phyloP scores from a whole-genome alignment of 2,797 vertebrate species.

The Ctenopoma multispine region DNA sequence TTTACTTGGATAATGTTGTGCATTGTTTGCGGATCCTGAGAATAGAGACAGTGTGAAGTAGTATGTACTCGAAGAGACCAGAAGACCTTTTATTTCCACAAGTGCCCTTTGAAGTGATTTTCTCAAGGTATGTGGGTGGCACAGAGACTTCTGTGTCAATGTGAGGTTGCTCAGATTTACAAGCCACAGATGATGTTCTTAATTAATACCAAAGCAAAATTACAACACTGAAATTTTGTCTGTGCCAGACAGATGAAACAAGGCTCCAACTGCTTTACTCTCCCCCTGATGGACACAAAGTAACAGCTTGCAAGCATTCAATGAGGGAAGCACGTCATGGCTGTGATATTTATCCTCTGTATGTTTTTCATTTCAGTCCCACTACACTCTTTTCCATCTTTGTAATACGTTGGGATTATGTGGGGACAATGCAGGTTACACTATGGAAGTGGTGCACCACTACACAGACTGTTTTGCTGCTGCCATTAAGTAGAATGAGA shows the following conservation, averaged over 20 bases:
- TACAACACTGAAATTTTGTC: constrained; percentile 24
- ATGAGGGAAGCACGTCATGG: constrained; percentile 2
- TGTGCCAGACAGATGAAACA: constrained; percentile 30
- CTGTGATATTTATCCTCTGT: constrained; percentile 46
- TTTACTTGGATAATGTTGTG: constrained; percentile 32
- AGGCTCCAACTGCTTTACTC: constrained; percentile 11
- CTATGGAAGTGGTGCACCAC: constrained; percentile 8
- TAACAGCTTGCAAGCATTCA: not conserved
- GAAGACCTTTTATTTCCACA: constrained; percentile 14
- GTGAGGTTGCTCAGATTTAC: constrained; percentile 34
- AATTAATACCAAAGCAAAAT: constrained; percentile 42
- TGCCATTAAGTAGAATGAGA: constrained; percentile 21
- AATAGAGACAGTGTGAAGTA: constrained; percentile 20
- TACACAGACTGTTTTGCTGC: constrained; percentile 20
- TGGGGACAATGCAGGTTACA: constrained; percentile 21
- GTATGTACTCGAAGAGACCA: constrained; percentile 22
- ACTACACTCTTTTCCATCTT: constrained; percentile 25
- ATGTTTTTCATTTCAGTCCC: constrained; percentile 42
- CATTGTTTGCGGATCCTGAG: constrained; percentile 25
- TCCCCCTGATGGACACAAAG: constrained; percentile 14
- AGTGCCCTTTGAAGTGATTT: constrained; percentile 15
- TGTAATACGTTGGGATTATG: not conserved
- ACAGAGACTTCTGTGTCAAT: constrained; percentile 13
- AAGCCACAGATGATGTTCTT: constrained; percentile 39
- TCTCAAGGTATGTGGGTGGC: constrained; percentile 38